Conservation (phyloP, 1,140 invertebrate species). For the Lanistes nyassanus region DNA sequence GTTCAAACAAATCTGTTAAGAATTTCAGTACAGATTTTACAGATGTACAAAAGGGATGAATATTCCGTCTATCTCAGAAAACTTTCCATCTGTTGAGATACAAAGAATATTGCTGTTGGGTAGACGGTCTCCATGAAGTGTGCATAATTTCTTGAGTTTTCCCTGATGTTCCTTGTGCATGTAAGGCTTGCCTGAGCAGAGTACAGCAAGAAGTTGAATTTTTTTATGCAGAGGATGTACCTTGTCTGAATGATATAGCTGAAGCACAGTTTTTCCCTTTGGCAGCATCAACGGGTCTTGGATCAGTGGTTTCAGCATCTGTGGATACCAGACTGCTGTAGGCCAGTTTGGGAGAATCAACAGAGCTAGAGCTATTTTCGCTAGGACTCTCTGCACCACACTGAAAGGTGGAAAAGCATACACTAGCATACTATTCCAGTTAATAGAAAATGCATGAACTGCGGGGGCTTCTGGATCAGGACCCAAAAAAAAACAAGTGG, state of each 20-base stretch:
- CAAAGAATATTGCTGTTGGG: constrained; percentile 30
- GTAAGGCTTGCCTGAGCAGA: background rate
- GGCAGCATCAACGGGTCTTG: background rate
- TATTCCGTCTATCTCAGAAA: constrained; percentile 25
- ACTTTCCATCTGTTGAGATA: constrained; percentile 29
- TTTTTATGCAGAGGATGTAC: background rate
- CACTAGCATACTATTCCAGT: background rate
- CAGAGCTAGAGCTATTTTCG: background rate
- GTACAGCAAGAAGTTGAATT: background rate
- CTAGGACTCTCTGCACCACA: background rate
- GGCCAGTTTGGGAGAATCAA: background rate
- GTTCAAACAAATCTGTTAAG: constrained; percentile 18
- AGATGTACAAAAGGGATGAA: constrained; percentile 27
- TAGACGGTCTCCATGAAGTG: constrained; percentile 26
- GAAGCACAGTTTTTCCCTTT: background rate
- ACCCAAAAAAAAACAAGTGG: background rate
- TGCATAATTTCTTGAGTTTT: constrained; percentile 25
- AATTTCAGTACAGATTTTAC: constrained; percentile 28
- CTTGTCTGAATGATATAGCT: background rate
- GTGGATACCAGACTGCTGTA: constrained; percentile 3
- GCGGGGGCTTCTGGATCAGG: background rate
- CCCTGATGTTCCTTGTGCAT: constrained; percentile 21
- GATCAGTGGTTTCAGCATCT: background rate
- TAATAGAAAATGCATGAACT: background rate
- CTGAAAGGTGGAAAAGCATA: constrained; percentile 17